phyloP scores from a whole-genome alignment of 1,140 invertebrate genomes.

The Aphidius gifuensis region DNA sequence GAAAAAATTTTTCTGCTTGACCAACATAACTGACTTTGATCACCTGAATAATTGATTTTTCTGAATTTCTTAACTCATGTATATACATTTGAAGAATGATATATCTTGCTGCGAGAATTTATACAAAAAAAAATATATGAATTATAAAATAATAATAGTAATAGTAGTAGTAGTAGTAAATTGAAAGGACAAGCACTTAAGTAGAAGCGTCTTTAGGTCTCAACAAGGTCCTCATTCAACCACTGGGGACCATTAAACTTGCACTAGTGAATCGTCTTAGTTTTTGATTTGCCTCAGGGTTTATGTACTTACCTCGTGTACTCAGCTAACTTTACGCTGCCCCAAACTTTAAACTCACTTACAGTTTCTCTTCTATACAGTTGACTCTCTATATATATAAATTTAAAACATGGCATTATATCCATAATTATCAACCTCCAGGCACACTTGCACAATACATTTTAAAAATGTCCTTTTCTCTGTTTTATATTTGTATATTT shows the following conservation, averaged over 20 bases:
- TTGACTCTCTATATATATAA: no score
- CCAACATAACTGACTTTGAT: constrained; percentile 26
- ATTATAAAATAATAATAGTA: constrained; percentile 12
- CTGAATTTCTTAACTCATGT: constrained; percentile 18
- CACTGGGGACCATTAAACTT: constrained; percentile 39
- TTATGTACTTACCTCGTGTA: constrained; percentile 37
- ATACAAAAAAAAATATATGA: neutral
- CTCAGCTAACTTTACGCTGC: constrained; percentile 31
- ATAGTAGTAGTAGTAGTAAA: neutral
- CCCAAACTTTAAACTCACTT: constrained; percentile 12
- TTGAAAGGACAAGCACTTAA: constrained; percentile 29
- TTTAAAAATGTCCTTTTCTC: neutral
- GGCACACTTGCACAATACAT: constrained; percentile 1
- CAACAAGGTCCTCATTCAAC: constrained; percentile 23
- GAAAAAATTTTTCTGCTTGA: constrained; percentile 14
- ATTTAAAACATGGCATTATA: neutral
- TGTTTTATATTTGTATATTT: neutral
- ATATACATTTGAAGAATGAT: no score
- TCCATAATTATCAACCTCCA: constrained; percentile 18
- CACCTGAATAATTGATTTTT: constrained; percentile 31
- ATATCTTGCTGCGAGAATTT: no score
- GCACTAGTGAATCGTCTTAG: constrained; percentile 38
- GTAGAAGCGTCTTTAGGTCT: constrained; percentile 40
- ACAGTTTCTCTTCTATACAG: no score
- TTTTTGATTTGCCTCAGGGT: constrained; percentile 29